Conservation (phyloP, 2,888 invertebrate species). For the Cancer borealis region DNA sequence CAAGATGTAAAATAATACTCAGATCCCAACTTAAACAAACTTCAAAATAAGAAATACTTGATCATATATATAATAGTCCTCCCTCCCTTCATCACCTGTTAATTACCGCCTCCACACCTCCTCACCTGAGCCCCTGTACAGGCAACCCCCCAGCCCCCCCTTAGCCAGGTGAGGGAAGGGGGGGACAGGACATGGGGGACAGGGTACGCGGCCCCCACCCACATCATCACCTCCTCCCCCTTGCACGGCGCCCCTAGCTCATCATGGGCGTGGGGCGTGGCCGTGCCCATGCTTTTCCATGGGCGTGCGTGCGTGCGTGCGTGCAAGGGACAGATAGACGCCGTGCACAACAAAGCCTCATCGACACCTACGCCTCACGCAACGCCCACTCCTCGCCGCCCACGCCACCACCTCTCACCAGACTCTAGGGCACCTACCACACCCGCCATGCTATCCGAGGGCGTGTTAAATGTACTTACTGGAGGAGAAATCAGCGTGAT, state of each 20-base stretch:
- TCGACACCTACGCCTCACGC: not conserved
- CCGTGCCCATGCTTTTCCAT: not conserved
- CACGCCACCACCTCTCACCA: not conserved
- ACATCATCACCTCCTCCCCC: not conserved
- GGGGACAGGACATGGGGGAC: no score
- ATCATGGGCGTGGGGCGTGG: not conserved
- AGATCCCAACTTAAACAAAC: no score
- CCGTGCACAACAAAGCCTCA: slow-evolving; percentile 57
- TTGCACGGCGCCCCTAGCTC: no score
- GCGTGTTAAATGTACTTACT: slow-evolving; percentile 30
- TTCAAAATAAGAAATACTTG: no score
- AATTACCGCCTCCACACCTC: no score
- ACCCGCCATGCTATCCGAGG: not conserved
- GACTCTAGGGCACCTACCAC: not conserved
- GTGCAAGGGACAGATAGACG: slow-evolving; percentile 21
- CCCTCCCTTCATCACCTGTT: no score
- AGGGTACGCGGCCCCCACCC: not conserved
- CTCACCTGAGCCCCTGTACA: no score
- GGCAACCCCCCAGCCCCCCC: no score
- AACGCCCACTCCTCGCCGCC: not conserved
- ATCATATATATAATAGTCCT: no score
- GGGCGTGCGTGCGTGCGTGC: slow-evolving; percentile 15
- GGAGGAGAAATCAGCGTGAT: slow-evolving; percentile 60
- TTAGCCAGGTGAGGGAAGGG: no score
- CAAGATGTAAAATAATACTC: no score